Percentiles rank a stretch among this genome's conserved stretches.
Evolutionary conservation across 2,888 invertebrate genomes (phyloP).

Genomic region (Pristionchus fissidentatus): DNA sequence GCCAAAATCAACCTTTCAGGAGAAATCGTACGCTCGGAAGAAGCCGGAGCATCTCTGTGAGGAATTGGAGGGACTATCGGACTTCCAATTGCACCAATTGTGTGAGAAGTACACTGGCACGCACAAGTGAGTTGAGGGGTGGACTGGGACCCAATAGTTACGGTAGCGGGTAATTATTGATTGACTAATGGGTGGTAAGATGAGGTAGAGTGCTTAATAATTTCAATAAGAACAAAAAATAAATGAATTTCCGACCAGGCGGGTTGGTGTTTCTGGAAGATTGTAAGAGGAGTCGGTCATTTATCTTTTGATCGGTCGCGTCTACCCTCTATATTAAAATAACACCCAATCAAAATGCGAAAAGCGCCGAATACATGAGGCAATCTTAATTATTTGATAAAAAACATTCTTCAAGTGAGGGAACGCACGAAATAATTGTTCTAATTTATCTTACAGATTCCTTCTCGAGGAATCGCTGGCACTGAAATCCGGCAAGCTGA

Average conservation of each 20-base stretch:
- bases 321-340: background rate
- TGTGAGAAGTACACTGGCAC: slow-evolving; percentile 59
- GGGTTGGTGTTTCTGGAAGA: no score
- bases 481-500: slow-evolving; percentile 89
- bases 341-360: background rate
- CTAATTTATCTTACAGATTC: slow-evolving; percentile 73
- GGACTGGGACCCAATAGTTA: no score
- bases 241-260: no score
- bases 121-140: slow-evolving; percentile 16
- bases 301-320: background rate
- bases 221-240: no score
- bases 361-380: background rate
- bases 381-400: background rate
- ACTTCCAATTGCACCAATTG: slow-evolving; percentile 81
- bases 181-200: background rate
- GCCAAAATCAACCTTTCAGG: no score
- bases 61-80: slow-evolving; percentile 89
- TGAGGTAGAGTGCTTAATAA: no score
- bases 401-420: background rate
- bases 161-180: background rate
- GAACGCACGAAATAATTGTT: background rate
- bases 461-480: slow-evolving; percentile 80
- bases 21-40: slow-evolving; percentile 75
- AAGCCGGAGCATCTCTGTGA: slow-evolving; percentile 82
- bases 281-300: no score